phyloP scores from a whole-genome alignment of 1,140 invertebrate genomes.

The Drosophila lacertosa region DNA sequence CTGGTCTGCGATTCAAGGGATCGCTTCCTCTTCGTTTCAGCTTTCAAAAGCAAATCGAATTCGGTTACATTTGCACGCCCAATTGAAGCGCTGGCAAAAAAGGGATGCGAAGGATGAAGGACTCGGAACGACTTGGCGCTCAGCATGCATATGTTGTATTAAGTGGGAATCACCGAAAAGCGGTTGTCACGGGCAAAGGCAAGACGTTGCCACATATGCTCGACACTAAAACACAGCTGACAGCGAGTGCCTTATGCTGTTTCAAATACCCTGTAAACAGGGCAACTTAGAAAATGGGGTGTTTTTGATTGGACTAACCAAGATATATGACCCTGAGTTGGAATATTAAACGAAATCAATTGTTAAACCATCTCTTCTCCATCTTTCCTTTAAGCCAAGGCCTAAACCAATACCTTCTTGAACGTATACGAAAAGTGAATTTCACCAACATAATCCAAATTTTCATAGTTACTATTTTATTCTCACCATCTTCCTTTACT shows the following conservation, averaged over 20 bases:
- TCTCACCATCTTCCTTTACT: too few species aligned
- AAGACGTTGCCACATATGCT: conserved; percentile 9
- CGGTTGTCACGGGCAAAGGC: conserved; percentile 7
- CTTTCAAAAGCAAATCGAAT: conserved; percentile 31
- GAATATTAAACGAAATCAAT: too few species aligned
- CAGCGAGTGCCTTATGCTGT: conserved; percentile 4
- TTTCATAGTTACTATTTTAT: too few species aligned
- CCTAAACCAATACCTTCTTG: too few species aligned
- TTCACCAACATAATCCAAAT: too few species aligned
- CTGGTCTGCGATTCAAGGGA: neutral
- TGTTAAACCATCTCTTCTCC: too few species aligned
- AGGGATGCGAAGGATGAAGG: conserved; percentile 14
- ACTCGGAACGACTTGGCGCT: conserved; percentile 5
- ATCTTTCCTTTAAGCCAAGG: too few species aligned
- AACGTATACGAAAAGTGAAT: too few species aligned
- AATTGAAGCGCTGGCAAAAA: conserved; percentile 39
- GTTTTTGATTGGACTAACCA: too few species aligned
- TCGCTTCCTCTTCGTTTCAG: conserved; percentile 14
- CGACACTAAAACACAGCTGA: conserved; percentile 49
- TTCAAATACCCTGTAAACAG: conserved; percentile 5
- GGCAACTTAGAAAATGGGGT: neutral
- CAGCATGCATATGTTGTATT: conserved; percentile 48
- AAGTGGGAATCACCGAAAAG: conserved; percentile 40
- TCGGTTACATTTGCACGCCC: conserved; percentile 44
- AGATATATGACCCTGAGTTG: too few species aligned